phyloP scores from a whole-genome alignment of 2,113 vertebrate genomes.

The Elachura formosa region DNA sequence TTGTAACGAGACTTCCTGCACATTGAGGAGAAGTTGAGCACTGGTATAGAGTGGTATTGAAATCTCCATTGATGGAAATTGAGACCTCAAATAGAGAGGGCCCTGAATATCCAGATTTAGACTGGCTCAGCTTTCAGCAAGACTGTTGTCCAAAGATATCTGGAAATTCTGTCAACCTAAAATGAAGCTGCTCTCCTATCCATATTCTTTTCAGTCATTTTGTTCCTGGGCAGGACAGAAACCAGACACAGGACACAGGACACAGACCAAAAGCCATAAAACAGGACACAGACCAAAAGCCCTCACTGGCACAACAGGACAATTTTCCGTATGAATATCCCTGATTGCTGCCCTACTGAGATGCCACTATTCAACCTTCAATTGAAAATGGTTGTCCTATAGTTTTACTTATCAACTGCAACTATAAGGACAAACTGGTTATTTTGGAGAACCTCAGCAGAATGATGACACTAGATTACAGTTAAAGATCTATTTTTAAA shows the following conservation, averaged over 20 bases:
- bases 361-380: not conserved
- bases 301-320: not conserved
- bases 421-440: not conserved
- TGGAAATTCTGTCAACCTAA: not conserved
- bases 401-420: not conserved
- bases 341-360: conserved; percentile 7
- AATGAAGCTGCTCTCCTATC: not conserved
- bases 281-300: not conserved
- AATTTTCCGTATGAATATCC: not conserved
- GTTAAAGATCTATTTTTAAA: not conserved
- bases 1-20: not conserved
- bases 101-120: not conserved
- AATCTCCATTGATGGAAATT: not conserved
- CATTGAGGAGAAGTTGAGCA: not conserved
- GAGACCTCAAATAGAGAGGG: not conserved
- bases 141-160: no score
- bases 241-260: no score
- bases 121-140: not conserved
- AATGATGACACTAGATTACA: not conserved
- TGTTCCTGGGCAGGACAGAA: not conserved
- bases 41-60: not conserved
- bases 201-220: not conserved
- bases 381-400: not conserved
- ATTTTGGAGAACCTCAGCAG: not conserved
- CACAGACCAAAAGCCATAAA: not conserved